Conservation (phyloP, 2,113 vertebrate species). For the Eurypyga helias region DNA sequence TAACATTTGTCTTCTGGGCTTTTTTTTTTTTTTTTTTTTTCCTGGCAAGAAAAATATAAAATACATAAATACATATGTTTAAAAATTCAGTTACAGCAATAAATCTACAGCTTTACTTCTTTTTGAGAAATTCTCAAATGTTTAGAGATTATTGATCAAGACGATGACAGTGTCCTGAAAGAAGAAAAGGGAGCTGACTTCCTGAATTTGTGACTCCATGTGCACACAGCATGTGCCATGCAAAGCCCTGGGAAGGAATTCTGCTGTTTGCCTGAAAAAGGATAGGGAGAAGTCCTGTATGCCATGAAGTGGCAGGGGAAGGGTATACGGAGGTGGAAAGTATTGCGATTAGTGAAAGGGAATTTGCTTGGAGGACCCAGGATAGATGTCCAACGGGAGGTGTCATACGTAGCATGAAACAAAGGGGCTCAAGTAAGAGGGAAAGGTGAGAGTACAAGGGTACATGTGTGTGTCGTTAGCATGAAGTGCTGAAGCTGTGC, state of each 20-base stretch:
- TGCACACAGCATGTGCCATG: neutral
- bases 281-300: neutral
- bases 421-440: neutral
- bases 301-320: neutral
- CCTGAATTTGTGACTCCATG: neutral
- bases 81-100: neutral
- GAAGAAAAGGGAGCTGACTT: neutral
- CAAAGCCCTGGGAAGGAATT: neutral
- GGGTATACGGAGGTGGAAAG: neutral
- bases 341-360: neutral
- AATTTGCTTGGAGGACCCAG: neutral
- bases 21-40: neutral
- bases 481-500: fast-evolving
- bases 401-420: neutral
- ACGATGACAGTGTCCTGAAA: neutral
- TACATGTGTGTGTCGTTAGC: neutral
- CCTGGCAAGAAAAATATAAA: neutral
- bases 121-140: neutral
- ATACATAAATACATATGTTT: neutral
- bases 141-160: neutral
- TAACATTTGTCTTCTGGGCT: neutral
- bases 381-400: neutral
- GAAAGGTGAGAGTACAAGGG: neutral
- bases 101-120: neutral
- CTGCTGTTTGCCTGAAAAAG: neutral